Base-by-base conservation (phyloP, 2,113 vertebrate species). In the Myotis lucifugus region DNA sequence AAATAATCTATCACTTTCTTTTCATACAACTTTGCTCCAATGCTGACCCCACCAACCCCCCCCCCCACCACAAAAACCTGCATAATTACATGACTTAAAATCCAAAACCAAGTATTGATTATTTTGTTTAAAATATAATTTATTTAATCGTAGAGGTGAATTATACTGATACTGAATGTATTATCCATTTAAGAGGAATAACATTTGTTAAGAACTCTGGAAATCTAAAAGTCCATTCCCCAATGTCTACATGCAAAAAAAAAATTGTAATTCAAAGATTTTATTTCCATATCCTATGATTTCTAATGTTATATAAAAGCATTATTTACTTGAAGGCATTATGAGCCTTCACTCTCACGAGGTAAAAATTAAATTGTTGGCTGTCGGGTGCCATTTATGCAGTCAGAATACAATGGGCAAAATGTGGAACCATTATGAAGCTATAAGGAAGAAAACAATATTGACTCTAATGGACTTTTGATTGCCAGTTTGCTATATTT, bases 391-490 rank as follows among this genome's bases (percentile, higher is more conserved):
- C 46, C 5, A 59, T 66, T 79, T 95, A 88, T 66, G 25, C 23
- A 23, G 37, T 72, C n/a, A 90, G 93, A 74, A 67, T 76, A 84
- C 7, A 95, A 83, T 42, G 56, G 34, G 8, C 72, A 85, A 97
- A 97, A 86, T 21, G 32, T 64, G 81, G n/a, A 90, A 88, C 19
- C 34, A 85, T 94, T 95, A 83, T 19, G 13, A 17, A 92, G 66
- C 67, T 21, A 79, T 54, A 59, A 54, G 40, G 6, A 8, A 64
- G 93, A 95, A 91, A 5, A 0, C 64, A 92, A 13, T 52, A 77
- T 81, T 92, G 27, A 15, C 95, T 69, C 54, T 97, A 94, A 90
- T 25, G 42, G 94, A n/a, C 66, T 90, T 95, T 69, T 85, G 96
- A 97, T 97, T 93, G 81, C 67, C 82, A 74, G 8, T 52, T 61